Conservation (phyloP, 2,113 vertebrate species). For the Amia ocellicauda region DNA sequence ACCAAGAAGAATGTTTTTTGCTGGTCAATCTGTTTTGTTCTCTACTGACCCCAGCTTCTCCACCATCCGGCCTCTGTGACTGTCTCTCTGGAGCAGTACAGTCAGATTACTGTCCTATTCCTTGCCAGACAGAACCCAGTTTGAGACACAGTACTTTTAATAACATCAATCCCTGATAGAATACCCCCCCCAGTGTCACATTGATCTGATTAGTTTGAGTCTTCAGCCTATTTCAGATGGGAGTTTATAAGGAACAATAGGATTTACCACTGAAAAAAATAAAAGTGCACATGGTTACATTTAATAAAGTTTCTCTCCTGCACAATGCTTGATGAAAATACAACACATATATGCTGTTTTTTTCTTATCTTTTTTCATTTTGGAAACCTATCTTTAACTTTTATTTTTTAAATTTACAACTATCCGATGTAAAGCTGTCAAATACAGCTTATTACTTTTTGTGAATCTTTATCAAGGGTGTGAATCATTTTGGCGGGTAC, state of each 20-base stretch:
- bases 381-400: too few species aligned
- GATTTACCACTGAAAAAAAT: constrained; percentile 29
- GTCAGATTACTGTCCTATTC: constrained; percentile 29
- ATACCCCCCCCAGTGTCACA: neutral
- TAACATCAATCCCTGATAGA: constrained; percentile 12
- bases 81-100: too few species aligned
- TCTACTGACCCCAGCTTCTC: neutral
- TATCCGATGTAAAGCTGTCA: too few species aligned
- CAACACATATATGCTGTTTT: too few species aligned
- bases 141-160: neutral
- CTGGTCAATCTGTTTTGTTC: too few species aligned
- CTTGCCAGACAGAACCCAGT: constrained; percentile 11
- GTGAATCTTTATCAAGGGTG: too few species aligned
- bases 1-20: too few species aligned
- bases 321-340: too few species aligned
- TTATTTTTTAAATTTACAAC: too few species aligned
- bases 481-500: too few species aligned
- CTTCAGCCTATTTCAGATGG: constrained; percentile 1
- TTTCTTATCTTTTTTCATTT: too few species aligned
- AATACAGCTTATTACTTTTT: too few species aligned
- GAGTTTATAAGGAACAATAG: constrained; percentile 14
- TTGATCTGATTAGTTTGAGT: neutral
- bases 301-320: constrained; percentile 28
- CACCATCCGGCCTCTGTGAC: neutral
- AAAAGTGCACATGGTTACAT: constrained; percentile 24